These are phyloP conservation scores for Diuraphis noxia DNA, from an alignment of 1,140 invertebrate genomes.

Conservation along the genomic window DNA sequence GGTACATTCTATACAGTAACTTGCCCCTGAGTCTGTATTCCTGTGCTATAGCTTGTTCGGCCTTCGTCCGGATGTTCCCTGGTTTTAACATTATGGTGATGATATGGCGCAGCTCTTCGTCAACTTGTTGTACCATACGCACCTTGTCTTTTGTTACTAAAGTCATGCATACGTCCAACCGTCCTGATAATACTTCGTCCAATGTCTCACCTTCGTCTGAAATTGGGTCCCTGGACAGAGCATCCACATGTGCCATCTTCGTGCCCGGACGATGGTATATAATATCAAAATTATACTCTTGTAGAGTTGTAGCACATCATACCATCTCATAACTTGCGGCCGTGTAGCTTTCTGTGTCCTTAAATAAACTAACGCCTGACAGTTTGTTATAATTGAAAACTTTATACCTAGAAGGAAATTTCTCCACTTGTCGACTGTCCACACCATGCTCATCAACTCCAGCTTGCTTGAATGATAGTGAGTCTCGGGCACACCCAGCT, in stretches of 20 bases:
- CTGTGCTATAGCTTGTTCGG: background rate
- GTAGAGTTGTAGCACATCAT: constrained; percentile 57
- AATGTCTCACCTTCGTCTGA: too few relatives aligned
- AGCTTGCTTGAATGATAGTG: constrained; percentile 36
- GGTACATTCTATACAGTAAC: background rate
- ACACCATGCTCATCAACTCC: too few relatives aligned
- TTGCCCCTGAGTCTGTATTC: background rate
- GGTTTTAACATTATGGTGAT: background rate
- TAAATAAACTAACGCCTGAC: too few relatives aligned
- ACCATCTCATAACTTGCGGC: constrained; percentile 59
- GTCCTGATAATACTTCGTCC: constrained; percentile 37
- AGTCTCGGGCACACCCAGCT: background rate
- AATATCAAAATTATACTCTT: constrained; percentile 57
- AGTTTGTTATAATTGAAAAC: too few relatives aligned
- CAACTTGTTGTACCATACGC: background rate
- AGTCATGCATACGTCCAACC: background rate
- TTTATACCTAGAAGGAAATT: too few relatives aligned
- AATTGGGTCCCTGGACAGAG: constrained; percentile 19
- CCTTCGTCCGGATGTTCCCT: background rate
- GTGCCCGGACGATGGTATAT: constrained; percentile 57
- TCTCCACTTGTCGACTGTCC: too few relatives aligned
- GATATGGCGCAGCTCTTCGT: background rate
- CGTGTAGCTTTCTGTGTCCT: too few relatives aligned
- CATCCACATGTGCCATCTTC: constrained; percentile 59
- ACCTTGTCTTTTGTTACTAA: background rate